A percentile compares a stretch with the other conserved stretches of the same genome.
These are phyloP conservation scores for Agrotis puta DNA, from an alignment of 2,888 invertebrate species.

Conservation along the genomic window DNA sequence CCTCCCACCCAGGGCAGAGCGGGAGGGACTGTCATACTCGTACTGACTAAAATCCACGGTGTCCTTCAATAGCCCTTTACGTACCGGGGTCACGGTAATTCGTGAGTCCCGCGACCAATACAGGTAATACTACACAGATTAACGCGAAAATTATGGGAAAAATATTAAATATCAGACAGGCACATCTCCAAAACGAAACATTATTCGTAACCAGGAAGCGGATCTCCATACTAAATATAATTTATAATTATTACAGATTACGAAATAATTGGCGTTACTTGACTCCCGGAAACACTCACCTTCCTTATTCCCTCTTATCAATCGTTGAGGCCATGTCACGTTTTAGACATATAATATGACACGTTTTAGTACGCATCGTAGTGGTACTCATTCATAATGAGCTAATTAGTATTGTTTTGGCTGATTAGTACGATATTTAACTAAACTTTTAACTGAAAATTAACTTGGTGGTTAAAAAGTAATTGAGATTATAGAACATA, in stretches of 20 bases:
- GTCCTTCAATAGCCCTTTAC: too few relatives aligned
- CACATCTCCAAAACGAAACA: not conserved
- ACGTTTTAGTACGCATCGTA: conserved; percentile 6
- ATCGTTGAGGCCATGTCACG: conserved; percentile 1
- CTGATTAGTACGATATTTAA: not conserved
- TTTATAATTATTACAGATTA: not conserved
- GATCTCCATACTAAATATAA: not conserved
- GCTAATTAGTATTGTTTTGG: not conserved
- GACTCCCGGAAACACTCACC: conserved; percentile 36
- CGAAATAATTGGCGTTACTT: conserved; percentile 18
- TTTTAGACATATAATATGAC: conserved; percentile 26
- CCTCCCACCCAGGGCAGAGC: too few relatives aligned
- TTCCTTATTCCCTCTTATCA: conserved; percentile 45
- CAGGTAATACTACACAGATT: too few relatives aligned
- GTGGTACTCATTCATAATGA: not conserved
- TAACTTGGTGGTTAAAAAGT: too few relatives aligned
- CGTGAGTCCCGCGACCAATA: too few relatives aligned
- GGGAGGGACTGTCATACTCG: too few relatives aligned
- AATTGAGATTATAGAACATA: not conserved
- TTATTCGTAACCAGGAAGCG: conserved; percentile 28
- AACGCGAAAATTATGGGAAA: too few relatives aligned
- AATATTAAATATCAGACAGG: not conserved
- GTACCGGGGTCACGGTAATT: too few relatives aligned
- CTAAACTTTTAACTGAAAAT: not conserved
- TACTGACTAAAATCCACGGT: too few relatives aligned